These are phyloP conservation scores for Danio choprae DNA, from an alignment of 2,797 vertebrate species.

Conservation along the genomic window DNA sequence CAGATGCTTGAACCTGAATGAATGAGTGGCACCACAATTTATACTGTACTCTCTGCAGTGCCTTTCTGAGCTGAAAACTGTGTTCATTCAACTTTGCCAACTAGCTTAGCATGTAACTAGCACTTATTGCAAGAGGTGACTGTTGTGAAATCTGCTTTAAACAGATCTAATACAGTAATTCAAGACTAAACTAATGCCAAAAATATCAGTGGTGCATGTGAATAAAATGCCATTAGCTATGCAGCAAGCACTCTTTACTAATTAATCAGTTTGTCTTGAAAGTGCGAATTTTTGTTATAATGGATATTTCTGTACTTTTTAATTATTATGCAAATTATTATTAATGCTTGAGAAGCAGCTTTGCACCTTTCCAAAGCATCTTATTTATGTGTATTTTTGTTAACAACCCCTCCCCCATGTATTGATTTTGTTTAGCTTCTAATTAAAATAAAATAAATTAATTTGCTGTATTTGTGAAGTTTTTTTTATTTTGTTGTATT, in stretches of 20 bases:
- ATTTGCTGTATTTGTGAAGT: neutral
- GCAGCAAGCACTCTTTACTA: neutral
- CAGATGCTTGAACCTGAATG: slow-evolving; percentile 28
- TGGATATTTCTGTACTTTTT: neutral
- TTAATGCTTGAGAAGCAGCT: neutral
- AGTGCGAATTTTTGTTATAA: neutral
- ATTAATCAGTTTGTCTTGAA: neutral
- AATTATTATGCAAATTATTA: neutral
- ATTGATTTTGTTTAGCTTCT: neutral
- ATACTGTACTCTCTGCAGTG: slow-evolving; percentile 30
- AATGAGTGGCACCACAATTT: slow-evolving; percentile 28
- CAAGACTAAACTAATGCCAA: slow-evolving; percentile 19
- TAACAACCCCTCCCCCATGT: neutral
- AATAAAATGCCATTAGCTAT: neutral
- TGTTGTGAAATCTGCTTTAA: neutral
- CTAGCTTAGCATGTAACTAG: neutral
- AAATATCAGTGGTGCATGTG: neutral
- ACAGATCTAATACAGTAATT: neutral
- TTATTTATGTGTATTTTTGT: neutral
- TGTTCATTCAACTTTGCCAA: neutral
- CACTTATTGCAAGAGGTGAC: neutral
- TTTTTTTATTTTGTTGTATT: neutral
- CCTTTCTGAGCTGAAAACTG: slow-evolving; percentile 36
- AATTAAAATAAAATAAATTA: neutral
- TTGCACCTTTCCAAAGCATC: neutral